Base-by-base conservation (phyloP, 2,888 invertebrate genomes). In the Heliconius charithonia region DNA sequence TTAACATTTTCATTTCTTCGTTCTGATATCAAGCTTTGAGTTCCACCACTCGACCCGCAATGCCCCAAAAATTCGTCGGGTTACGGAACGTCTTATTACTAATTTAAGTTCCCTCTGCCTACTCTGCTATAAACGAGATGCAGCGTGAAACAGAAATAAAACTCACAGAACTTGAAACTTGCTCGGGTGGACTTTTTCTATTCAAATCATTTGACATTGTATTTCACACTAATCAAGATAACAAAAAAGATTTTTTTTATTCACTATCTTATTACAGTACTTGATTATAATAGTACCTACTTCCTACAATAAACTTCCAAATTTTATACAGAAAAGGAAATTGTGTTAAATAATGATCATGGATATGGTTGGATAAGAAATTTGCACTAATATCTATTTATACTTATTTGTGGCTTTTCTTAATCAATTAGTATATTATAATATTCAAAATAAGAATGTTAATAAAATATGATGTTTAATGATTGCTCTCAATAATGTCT, bases 241-340 rank as follows among this genome's bases (percentile, higher is more conserved):
- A 45, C 45, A 45, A 45, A 16, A 13, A 16, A 16, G 4, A 16
- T 16, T 45, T 56, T n/a, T 59, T 56, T 10, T 59, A 51, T 51
- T 51, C 6, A 51, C 51, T 51, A 19, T 3, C 10, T 3, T 59
- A 59, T n/a, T n/a, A 59, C n/a, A 66, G 32, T 66, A 32, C 66
- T 59, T 59, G 9, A 59, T n/a, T 59, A 19, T 3, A n/a, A 59
- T n/a, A 66, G 32, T 66, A 32, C 10, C n/a, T 59, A n/a, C 27
- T 37, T 67, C 67, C 25, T 67, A 67, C 67, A 67, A n/a, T 67
- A 67, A 41, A 67, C 67, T 22, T 67, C 32, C n/a, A 37, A n/a
- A 12, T n/a, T 41, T 37, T 3, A 12, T 67, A 67, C 9, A 37
- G n/a, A 67, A 41, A 66, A 4, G 29, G 41, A 27, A 63, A 62